These are phyloP conservation scores for Xestia ashworthii DNA, from an alignment of 2,888 invertebrate species.

Conservation along the genomic window DNA sequence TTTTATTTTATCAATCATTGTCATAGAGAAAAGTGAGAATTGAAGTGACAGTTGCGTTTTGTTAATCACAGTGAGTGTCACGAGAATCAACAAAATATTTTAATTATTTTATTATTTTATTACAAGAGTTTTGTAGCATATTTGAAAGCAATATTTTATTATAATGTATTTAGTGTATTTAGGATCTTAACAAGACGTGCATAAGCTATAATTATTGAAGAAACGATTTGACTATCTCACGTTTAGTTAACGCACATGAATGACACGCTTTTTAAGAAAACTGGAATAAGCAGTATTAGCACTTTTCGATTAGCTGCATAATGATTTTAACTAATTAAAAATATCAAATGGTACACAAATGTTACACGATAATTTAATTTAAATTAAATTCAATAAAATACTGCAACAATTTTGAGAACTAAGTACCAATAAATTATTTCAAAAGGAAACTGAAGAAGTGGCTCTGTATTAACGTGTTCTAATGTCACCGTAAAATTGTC, in stretches of 20 bases:
- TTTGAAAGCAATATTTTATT: not conserved
- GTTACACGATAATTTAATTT: no score
- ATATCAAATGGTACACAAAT: not conserved
- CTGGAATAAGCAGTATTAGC: conserved; percentile 5
- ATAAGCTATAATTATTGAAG: no score
- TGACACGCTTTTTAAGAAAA: not conserved
- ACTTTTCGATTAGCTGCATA: not conserved
- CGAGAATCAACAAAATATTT: not conserved
- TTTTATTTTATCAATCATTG: not conserved
- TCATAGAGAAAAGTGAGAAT: conserved; percentile 4
- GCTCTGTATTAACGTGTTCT: no score
- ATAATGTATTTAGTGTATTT: not conserved
- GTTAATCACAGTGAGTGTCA: not conserved
- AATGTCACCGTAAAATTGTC: no score
- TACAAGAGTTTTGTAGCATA: no score
- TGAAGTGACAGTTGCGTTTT: conserved; percentile 36
- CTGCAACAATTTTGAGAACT: no score
- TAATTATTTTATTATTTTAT: not conserved
- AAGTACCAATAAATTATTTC: no score
- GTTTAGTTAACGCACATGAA: conserved; percentile 3
- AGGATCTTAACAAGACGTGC: not conserved
- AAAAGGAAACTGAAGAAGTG: no score
- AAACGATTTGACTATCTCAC: not conserved
- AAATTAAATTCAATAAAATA: no score
- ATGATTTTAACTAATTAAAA: not conserved